Evolutionary conservation across 2,888 invertebrate genomes (phyloP).

Genomic region (Eilema depressum): DNA sequence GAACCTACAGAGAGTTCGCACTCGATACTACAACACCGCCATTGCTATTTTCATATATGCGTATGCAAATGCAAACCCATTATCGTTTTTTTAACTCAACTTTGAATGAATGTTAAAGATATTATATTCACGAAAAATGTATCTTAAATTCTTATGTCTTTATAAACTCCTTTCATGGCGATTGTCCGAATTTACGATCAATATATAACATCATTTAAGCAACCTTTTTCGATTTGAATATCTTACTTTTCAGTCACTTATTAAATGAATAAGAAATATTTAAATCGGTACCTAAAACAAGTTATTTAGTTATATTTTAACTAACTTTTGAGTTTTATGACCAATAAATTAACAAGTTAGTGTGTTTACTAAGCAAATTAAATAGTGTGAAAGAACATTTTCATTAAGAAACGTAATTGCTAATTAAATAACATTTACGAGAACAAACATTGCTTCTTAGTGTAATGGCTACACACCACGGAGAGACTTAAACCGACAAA

Average conservation of each 20-base stretch:
- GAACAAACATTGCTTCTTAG: not conserved
- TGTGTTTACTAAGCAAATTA: not conserved
- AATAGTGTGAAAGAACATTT: not conserved
- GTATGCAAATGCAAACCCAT: not conserved
- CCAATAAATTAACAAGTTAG: not conserved
- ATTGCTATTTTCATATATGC: not conserved
- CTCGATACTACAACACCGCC: not conserved
- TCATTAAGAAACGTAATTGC: no score
- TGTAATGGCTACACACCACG: conserved; percentile 7
- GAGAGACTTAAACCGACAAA: conserved; percentile 26
- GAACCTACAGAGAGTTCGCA: not conserved
- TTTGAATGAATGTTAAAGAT: conserved; percentile 30
- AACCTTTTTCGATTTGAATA: conserved; percentile 34
- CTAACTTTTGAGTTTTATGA: not conserved
- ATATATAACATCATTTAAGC: conserved; percentile 38
- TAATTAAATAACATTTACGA: conserved; percentile 7
- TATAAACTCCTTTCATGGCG: conserved; percentile 44
- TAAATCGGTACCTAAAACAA: not conserved
- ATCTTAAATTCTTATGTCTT: conserved; percentile 30
- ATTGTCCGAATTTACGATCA: conserved; percentile 44
- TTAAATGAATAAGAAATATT: not conserved
- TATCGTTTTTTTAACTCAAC: not conserved
- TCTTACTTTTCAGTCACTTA: conserved; percentile 27
- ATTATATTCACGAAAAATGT: conserved; percentile 31
- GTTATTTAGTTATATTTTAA: not conserved